Evolutionary conservation across 2,113 vertebrate genomes (phyloP).

Genomic region (Rhinogobius similis): DNA sequence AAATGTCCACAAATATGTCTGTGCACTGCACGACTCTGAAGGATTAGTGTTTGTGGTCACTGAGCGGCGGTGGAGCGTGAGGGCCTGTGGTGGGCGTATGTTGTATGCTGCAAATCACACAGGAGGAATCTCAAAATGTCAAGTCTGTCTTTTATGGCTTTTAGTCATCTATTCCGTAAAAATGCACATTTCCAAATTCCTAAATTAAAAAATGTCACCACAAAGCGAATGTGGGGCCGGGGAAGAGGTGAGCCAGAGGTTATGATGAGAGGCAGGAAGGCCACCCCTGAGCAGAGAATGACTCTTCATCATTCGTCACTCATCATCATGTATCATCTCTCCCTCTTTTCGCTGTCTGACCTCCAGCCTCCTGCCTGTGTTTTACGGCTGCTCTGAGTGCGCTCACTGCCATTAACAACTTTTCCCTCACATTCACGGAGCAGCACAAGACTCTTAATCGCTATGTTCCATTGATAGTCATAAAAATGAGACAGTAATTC

Average conservation of each 20-base stretch:
- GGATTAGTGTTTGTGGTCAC: constrained; percentile 23
- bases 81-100: constrained; percentile 39
- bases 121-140: constrained; percentile 6
- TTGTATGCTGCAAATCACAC: constrained; percentile 19
- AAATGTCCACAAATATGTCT: constrained; percentile 18
- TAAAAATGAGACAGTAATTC: background rate
- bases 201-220: constrained; percentile 27
- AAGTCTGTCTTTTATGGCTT: constrained; percentile 16
- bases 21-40: background rate
- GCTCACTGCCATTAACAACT: constrained; percentile 1
- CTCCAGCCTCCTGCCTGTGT: constrained; percentile 9
- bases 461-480: background rate
- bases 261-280: constrained; percentile 19
- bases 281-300: constrained; percentile 50
- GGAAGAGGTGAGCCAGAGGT: constrained; percentile 53
- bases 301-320: constrained; percentile 41
- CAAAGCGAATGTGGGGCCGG: constrained; percentile 1
- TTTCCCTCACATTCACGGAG: constrained; percentile 2
- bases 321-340: constrained; percentile 35
- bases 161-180: constrained; percentile 12
- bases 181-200: constrained; percentile 39
- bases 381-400: constrained; percentile 7
- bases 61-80: constrained; percentile 20
- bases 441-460: background rate
- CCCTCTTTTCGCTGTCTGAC: background rate